Conservation (phyloP, 2,888 invertebrate genomes). For the Cephus sareptanus region DNA sequence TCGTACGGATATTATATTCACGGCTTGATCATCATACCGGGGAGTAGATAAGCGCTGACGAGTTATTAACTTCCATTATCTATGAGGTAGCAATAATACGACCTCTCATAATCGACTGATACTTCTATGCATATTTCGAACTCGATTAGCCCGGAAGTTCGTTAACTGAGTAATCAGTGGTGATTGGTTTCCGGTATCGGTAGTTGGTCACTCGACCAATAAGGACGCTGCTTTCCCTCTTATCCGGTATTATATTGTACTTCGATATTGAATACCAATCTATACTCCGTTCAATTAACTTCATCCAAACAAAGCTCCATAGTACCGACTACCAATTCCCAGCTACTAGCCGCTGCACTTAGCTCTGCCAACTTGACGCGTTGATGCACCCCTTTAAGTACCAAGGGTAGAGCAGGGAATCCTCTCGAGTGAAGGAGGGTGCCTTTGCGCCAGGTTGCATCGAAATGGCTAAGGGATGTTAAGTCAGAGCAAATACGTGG, state of each 20-base stretch:
- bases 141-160: slow-evolving; percentile 1
- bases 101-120: slow-evolving; percentile 9
- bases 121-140: slow-evolving; percentile 4
- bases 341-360: not conserved
- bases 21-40: not conserved
- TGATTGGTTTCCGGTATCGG: slow-evolving; percentile 2
- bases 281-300: not conserved
- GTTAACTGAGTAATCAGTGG: not conserved
- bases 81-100: slow-evolving; percentile 7
- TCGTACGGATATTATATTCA: slow-evolving; percentile 6
- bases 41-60: slow-evolving; percentile 21
- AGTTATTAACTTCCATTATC: slow-evolving; percentile 45
- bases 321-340: not conserved
- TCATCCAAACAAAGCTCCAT: not conserved
- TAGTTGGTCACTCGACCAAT: not conserved
- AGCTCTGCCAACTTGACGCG: not conserved
- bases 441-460: not conserved
- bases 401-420: not conserved
- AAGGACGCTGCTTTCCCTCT: not conserved
- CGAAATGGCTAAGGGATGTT: not conserved
- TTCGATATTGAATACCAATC: not conserved
- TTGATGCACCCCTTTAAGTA: not conserved
- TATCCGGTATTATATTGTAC: not conserved
- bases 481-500: not conserved
- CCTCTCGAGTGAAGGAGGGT: not conserved